Conservation (phyloP, 1,140 invertebrate genomes). For the Zaprionus capensis region DNA sequence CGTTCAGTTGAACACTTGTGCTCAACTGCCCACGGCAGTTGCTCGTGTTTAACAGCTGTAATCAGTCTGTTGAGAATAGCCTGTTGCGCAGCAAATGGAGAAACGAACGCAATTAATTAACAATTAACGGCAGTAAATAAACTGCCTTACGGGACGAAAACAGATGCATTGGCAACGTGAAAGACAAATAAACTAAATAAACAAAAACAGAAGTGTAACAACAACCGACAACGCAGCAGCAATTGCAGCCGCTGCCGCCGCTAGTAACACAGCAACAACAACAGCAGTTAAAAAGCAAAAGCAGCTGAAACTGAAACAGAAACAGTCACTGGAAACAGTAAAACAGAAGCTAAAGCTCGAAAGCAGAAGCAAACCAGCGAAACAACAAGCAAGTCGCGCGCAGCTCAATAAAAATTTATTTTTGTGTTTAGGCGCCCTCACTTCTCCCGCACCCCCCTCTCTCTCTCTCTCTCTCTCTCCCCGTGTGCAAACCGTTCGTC, state of each 20-base stretch:
- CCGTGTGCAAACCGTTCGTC: neutral
- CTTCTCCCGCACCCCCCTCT: neutral
- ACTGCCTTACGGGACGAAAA: slow-evolving; percentile 29
- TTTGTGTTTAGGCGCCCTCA: slow-evolving; percentile 60
- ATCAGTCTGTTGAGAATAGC: slow-evolving; percentile 16
- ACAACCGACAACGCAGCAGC: slow-evolving; percentile 52
- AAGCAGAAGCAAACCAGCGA: slow-evolving; percentile 53
- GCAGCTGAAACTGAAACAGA: slow-evolving; percentile 36
- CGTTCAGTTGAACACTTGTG: neutral
- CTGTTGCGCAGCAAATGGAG: slow-evolving; percentile 55
- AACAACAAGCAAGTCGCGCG: slow-evolving; percentile 68
- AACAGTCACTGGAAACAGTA: slow-evolving; percentile 31
- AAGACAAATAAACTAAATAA: slow-evolving; percentile 63
- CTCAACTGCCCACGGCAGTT: slow-evolving; percentile 7
- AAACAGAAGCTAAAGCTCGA: slow-evolving; percentile 45
- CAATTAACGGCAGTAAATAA: slow-evolving; percentile 67
- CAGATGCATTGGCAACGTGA: slow-evolving; percentile 52
- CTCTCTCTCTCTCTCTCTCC: too few species aligned
- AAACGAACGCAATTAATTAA: slow-evolving; percentile 56
- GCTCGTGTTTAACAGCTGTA: neutral
- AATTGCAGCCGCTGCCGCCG: slow-evolving; percentile 7
- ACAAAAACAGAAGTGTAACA: slow-evolving; percentile 61
- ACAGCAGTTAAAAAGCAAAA: neutral
- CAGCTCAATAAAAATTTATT: slow-evolving; percentile 68
- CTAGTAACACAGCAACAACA: slow-evolving; percentile 16